Base-by-base conservation (phyloP, 2,888 invertebrate genomes). In the Monochamus alternatus region DNA sequence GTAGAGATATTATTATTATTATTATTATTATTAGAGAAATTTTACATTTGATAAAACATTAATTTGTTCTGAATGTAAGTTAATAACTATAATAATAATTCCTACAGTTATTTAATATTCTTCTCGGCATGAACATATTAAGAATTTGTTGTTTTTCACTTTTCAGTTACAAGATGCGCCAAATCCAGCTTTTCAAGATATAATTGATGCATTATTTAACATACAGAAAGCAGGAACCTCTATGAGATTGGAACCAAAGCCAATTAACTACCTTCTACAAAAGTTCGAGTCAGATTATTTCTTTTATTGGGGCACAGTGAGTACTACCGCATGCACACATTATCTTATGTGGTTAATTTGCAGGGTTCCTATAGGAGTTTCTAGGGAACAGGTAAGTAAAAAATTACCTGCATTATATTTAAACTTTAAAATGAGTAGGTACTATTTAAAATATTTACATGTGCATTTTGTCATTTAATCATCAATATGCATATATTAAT, bases 271-370 rank as follows among this genome's bases (percentile, higher is more conserved):
- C 0, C 86, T 94, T 83, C 74, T 93, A 7, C 90, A 90, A 3
- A 89, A 91, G 85, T 94, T 94, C 83, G 85, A 83, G 9, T 89
- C 90, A 78, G 93, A 94, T 85, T 94, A 93, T 84, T 93, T 93
- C 79, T 79, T 92, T 1, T 94, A 94, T 82, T 92, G 92, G 91
- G 94, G 94, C 1, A 89, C 89, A 12, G 85, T 93, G 62, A 86
- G 85, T 0, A 91, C 91, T 0, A 86, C 86, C 0, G 85, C 85
- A 4, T 90, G 91, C 14, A 84, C 89, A 0, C 90, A 90, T 79
- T 87, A 88, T 0, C 89, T 93, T 38, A 87, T 92, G 31, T 94
- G 94, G 94, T 78, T 94, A 7, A 88, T 94, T n/a, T 90, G 92
- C 0, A 89, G 94, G 75, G 87, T 87, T 70, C 91, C 92, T 0